A percentile compares a stretch with the other conserved stretches of the same genome.
Conservation (phyloP, 2,113 vertebrate species). For the Antechinus flavipes region DNA sequence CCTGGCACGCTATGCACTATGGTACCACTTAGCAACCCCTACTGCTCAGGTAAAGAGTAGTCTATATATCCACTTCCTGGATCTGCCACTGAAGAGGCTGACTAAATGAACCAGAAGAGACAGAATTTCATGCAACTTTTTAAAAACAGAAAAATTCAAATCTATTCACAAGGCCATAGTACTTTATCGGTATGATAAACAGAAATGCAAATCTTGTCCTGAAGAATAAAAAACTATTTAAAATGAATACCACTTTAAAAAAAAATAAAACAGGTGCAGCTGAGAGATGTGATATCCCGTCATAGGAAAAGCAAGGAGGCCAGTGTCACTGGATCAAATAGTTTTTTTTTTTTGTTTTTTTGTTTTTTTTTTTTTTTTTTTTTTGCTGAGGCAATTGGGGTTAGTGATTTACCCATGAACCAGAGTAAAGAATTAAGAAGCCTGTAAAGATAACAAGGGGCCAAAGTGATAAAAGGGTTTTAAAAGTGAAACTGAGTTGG, state of each 20-base stretch:
- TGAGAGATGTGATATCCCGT: neutral
- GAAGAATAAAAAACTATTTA: neutral
- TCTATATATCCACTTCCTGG: neutral
- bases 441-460: neutral
- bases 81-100: neutral
- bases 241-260: neutral
- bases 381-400: too few relatives aligned
- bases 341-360: too few relatives aligned
- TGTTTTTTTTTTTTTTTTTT: too few relatives aligned
- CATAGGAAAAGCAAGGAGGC: neutral
- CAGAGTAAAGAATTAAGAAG: neutral
- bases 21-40: neutral
- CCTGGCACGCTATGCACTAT: neutral
- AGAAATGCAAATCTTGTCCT: neutral
- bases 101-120: neutral
- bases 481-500: neutral
- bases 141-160: neutral
- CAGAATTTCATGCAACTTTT: neutral
- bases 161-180: neutral
- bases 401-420: neutral
- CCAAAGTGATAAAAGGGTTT: neutral
- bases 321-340: neutral
- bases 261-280: neutral
- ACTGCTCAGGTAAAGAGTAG: neutral
- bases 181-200: neutral